Evolutionary conservation across 2,888 invertebrate species (phyloP).

Genomic region (Lithophane socia): DNA sequence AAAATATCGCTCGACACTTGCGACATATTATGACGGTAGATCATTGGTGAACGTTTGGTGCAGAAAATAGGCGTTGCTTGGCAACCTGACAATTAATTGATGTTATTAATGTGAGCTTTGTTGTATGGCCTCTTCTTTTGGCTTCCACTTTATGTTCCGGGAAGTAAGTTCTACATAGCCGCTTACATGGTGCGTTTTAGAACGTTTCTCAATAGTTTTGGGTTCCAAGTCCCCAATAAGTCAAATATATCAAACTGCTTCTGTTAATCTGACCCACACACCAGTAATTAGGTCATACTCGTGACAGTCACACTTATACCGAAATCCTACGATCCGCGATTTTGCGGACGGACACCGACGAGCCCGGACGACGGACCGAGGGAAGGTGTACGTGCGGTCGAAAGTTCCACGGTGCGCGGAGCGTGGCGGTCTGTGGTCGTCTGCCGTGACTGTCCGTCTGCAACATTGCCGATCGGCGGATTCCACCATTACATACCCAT

Average conservation of each 20-base stretch:
- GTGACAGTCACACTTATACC: conserved; percentile 9
- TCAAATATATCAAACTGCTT: conserved; percentile 30
- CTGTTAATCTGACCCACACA: conserved; percentile 13
- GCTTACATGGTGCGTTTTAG: background rate
- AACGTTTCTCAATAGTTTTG: conserved; percentile 19
- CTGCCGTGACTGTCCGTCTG: no score
- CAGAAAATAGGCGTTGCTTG: conserved; percentile 56
- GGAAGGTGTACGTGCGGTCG: no score
- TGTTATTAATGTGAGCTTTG: conserved; percentile 18
- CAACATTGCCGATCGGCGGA: no score
- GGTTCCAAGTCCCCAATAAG: conserved; percentile 3
- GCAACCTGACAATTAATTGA: conserved; percentile 57
- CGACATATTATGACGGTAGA: conserved; percentile 66
- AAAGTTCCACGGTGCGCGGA: no score
- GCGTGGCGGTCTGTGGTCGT: no score
- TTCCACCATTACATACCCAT: background rate
- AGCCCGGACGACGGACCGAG: no score
- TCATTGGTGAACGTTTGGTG: conserved; percentile 56
- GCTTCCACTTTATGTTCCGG: background rate
- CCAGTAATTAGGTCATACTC: conserved; percentile 18
- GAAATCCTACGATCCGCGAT: no score
- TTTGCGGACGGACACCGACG: no score
- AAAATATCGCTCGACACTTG: conserved; percentile 66
- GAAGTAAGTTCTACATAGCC: background rate
- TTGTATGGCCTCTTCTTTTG: conserved; percentile 11